Percentiles rank a stretch among this genome's conserved stretches.
These are phyloP conservation scores for Polyommatus iphigenia DNA, from an alignment of 2,888 invertebrate genomes.

Conservation along the genomic window DNA sequence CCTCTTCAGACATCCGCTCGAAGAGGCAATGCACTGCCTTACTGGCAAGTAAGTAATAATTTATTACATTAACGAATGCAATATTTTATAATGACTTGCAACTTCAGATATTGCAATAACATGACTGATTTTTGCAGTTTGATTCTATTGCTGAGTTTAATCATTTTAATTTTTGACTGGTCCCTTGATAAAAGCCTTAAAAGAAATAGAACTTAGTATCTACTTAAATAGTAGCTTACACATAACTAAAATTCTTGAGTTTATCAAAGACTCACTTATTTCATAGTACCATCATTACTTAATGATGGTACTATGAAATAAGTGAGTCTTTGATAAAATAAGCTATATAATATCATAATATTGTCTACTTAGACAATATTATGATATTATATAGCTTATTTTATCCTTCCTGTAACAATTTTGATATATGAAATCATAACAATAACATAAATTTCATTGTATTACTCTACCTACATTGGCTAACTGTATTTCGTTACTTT, in stretches of 20 bases:
- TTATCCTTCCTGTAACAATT: neutral
- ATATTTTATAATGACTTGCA: neutral
- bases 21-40: neutral
- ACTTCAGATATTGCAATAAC: neutral
- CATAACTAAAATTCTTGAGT: neutral
- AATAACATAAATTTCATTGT: neutral
- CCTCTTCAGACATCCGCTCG: neutral
- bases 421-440: neutral
- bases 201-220: neutral
- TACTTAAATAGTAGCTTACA: neutral
- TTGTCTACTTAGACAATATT: neutral
- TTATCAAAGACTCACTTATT: neutral
- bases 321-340: no score
- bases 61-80: constrained; percentile 31
- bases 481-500: constrained; percentile 39
- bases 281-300: neutral
- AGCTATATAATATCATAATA: no score
- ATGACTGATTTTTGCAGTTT: neutral
- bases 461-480: neutral
- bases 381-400: neutral
- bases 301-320: no score
- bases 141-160: neutral
- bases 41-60: constrained; percentile 18
- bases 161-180: neutral
- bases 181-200: neutral